Evolutionary conservation across 1,140 invertebrate species (phyloP), one percentile per base, ranked within the genome.

Genomic region (Drosophila sulfurigaster): DNA sequence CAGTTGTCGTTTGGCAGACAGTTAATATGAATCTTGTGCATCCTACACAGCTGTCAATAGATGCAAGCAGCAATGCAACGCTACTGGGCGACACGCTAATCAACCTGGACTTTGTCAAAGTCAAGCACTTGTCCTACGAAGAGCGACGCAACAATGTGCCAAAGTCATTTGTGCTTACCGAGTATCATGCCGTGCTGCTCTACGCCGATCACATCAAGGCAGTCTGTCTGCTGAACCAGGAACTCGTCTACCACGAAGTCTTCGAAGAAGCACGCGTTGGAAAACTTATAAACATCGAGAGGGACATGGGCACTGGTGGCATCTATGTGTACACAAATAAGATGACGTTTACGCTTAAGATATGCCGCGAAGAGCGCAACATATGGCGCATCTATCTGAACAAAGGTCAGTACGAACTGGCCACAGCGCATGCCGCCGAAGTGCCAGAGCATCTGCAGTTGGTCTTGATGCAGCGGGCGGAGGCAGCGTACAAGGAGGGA

Each of bases 311-410:
- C 3, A 96, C 95, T 62, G 96, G 96, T n/a, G 95, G 95, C 0
- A 96, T 99, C 66, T 99, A 98, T 96, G 95, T 96, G 2, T 96
- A 96, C 68, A 97, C 97, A 0, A 96, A 97, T 76, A 95, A 95
- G 91, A 95, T 95, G 11, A 95, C 99, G 15, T 99, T 97, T 82
- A 96, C 96, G 82, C 98, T 98, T 78, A 97, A 96, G 93, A 95
- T 99, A 0, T 95, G 94, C 1, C 95, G 95, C 79, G 98, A 99
- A 93, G 96, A 98, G 81, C 94, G 98, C 77, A 96, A 98, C 93
- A 95, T 98, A 13, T 98, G 97, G 97, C 94, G 96, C 93, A 97
- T 98, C 71, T 98, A 98, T 92, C 94, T 98, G 54, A 96, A 98
- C 46, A 96, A 96, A 90, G 95, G 96, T 38, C 95, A 98, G 82